Evolutionary conservation across 2,888 invertebrate genomes (phyloP), one percentile per base, ranked within the genome.

Genomic region (Cetonia aurata): DNA sequence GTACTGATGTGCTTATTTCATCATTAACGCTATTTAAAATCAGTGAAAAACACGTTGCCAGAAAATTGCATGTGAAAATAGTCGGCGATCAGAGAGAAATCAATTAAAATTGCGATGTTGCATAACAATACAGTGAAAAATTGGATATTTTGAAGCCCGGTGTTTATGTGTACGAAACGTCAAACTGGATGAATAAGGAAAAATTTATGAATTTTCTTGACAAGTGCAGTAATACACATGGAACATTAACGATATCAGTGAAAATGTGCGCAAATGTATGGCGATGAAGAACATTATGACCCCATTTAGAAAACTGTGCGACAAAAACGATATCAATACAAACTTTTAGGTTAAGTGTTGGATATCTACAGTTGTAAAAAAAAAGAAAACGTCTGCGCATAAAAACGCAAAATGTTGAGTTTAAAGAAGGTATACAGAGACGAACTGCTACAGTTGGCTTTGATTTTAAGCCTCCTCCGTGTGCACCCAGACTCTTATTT

Each of bases 371-470:
- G 19, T 59, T 60, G 15, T 25, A 46, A 25, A 25, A 25, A 25
- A 25, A 25, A 25, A 25, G 1, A 46, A 46, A 6, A n/a, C 25
- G 31, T 13, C 12, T 17, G 25, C 42, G 0, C 46, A n/a, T 15
- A n/a, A 0, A 19, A 31, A n/a, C 67, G 55, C n/a, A 67, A 62
- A 76, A 95, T 95, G 94, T 88, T 94, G 85, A 91, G 92, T 78
- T 85, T 93, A 78, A 95, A 95, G 86, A 95, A 95, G 84, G 86
- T 93, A 56, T 93, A 93, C 79, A 90, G 93, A 62, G 93, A 94
- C 82, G 94, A 95, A 86, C 86, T 95, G 79, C 85, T 96, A 75
- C 91, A 95, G 83, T 86, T 95, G 77, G 92, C 96, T 76, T 83
- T 96, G 82, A 88, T 96, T 76, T 86, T 96, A 79, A 92, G 95